phyloP scores from a whole-genome alignment of 2,113 vertebrate genomes.

The Hemibates koningsi region DNA sequence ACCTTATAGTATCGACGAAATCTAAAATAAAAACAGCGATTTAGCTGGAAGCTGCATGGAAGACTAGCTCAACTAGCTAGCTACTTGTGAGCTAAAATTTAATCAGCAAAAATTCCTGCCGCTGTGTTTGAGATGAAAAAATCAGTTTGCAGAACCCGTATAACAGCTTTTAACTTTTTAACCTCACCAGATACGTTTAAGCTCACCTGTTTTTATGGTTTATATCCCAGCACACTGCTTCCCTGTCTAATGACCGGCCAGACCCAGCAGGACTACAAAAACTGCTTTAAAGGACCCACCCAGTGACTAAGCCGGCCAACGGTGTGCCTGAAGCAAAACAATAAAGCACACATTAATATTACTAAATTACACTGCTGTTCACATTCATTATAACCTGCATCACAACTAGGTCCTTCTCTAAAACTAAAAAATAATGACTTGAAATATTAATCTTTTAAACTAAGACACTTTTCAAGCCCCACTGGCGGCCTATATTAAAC shows the following conservation, averaged over 20 bases:
- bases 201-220: slow-evolving; percentile 16
- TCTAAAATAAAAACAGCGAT: neutral
- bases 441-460: neutral
- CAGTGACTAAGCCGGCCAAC: neutral
- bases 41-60: neutral
- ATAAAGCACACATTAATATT: neutral
- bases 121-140: fast-evolving
- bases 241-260: slow-evolving; percentile 7
- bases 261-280: slow-evolving; percentile 38
- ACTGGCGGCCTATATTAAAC: neutral
- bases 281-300: slow-evolving; percentile 19
- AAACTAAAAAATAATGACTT: neutral
- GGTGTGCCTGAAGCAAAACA: slow-evolving; percentile 26
- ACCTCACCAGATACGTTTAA: fast-evolving
- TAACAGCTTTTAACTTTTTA: fast-evolving
- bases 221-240: neutral
- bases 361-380: neutral
- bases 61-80: neutral
- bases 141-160: fast-evolving
- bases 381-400: neutral
- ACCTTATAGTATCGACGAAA: neutral
- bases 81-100: neutral
- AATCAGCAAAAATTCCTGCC: neutral
- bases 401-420: neutral
- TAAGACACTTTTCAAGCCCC: neutral